Base-by-base conservation (phyloP, 1,140 invertebrate species). In the Ceratosolen fusciceps region DNA sequence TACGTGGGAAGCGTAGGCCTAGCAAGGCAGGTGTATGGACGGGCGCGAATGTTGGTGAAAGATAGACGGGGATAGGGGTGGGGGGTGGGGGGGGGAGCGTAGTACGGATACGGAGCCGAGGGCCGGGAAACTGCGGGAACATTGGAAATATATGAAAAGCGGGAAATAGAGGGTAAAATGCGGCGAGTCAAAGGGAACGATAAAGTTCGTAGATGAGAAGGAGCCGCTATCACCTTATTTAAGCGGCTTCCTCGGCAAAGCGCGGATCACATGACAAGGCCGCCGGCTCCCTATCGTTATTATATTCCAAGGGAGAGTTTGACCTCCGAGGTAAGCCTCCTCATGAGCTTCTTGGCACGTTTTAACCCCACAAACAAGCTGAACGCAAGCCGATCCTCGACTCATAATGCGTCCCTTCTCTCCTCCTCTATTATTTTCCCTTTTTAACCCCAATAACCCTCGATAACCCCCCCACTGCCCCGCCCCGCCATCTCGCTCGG, bases 311-410 rank as follows among this genome's bases (percentile, higher is more conserved):
- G 29, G 47, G 29, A 34, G 76, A 74, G 72, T 73, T 79, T 79
- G 78, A 79, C 78, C 72, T 74, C 60, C 49, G 43, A 54, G n/a
- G 21, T 70, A 70, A 79, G 78, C 72, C 72, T 70, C 34, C 26
- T 79, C 37, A 21, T 2, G 47, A 74, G 72, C 52, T 79, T 58
- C 78, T 74, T 65, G 71, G 78, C 78, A 79, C 78, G 78, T 79
- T 74, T 79, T 74, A 54, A 52, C 19, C n/a, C 43, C 78, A 62
- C 78, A 79, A 79, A 79, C 72, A 79, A 74, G 58, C 49, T 65
- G 71, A 70, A 16, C 19, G 49, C 56, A 77, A 65, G 31, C 24
- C 78, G 71, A 79, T 79, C 62, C 70, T 79, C 70, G 12, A 65
- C 58, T 74, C 47, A 65, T 73, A 79, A 62, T 54, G 52, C 70